phyloP scores from a whole-genome alignment of 2,888 invertebrate species.

The Margaritifera margaritifera region DNA sequence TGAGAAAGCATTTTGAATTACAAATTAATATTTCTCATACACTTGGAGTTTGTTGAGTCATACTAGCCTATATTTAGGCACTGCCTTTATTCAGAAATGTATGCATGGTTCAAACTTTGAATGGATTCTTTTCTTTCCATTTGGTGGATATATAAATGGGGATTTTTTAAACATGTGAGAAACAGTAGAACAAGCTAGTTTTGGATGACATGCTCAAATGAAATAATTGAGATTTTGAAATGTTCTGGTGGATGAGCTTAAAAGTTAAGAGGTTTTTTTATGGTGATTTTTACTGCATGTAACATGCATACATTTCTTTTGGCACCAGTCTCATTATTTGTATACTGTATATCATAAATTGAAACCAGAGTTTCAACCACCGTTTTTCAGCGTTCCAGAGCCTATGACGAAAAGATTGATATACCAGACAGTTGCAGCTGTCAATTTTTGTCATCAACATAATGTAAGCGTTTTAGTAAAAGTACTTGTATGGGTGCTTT shows the following conservation, averaged over 20 bases:
- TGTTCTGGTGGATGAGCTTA: too few relatives aligned
- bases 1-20: neutral
- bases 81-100: neutral
- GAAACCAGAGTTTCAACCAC: too few relatives aligned
- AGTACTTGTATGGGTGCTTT: neutral
- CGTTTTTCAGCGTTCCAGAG: slow-evolving; percentile 80
- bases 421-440: slow-evolving; percentile 95
- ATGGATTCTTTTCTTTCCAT: too few relatives aligned
- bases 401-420: slow-evolving; percentile 91
- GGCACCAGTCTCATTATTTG: neutral
- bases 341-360: neutral
- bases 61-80: neutral
- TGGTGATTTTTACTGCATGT: too few relatives aligned
- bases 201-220: too few relatives aligned
- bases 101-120: too few relatives aligned
- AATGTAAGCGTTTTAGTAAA: slow-evolving; percentile 75
- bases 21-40: slow-evolving; percentile 2
- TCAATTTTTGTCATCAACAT: slow-evolving; percentile 96
- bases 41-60: neutral
- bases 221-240: too few relatives aligned
- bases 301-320: too few relatives aligned
- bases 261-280: too few relatives aligned
- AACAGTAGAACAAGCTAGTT: too few relatives aligned
- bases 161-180: too few relatives aligned
- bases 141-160: too few relatives aligned